Conservation (phyloP, 2,113 vertebrate genomes). For the Antechinus flavipes region DNA sequence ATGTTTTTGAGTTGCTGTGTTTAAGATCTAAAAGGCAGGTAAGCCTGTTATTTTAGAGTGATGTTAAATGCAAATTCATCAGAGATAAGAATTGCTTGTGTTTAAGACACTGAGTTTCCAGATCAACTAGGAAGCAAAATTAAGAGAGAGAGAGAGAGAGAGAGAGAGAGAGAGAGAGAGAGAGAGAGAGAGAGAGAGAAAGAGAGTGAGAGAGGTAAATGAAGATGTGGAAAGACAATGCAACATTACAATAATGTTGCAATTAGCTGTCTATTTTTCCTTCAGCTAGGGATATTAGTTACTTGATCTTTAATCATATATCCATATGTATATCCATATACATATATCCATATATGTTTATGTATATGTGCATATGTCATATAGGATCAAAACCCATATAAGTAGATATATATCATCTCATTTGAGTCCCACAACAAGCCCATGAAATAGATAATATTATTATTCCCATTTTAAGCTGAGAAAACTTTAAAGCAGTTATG, state of each 20-base stretch:
- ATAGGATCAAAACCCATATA: background rate
- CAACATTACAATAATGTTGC: background rate
- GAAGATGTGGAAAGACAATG: conserved; percentile 38
- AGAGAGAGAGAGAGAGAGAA: too few relatives aligned
- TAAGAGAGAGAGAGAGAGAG: conserved; percentile 22
- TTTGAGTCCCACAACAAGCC: too few relatives aligned
- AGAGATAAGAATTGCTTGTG: conserved; percentile 32
- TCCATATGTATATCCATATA: too few relatives aligned
- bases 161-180: too few relatives aligned
- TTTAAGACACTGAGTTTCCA: conserved; percentile 19
- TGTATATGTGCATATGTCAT: background rate
- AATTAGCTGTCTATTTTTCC: conserved; percentile 14
- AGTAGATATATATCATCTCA: background rate
- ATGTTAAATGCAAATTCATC: background rate
- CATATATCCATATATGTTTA: too few relatives aligned
- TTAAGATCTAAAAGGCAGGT: conserved; percentile 27
- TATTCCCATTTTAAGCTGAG: too few relatives aligned
- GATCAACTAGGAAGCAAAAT: conserved; percentile 52
- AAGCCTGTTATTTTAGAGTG: background rate
- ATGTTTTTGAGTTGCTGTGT: background rate
- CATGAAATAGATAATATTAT: too few relatives aligned
- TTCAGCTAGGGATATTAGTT: background rate
- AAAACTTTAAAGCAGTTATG: too few relatives aligned
- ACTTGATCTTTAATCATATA: conserved; percentile 2
- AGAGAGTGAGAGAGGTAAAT: conserved; percentile 1